These are phyloP conservation scores for Neomorphus geoffroyi DNA, from an alignment of 2,797 vertebrate species.

Conservation along the genomic window DNA sequence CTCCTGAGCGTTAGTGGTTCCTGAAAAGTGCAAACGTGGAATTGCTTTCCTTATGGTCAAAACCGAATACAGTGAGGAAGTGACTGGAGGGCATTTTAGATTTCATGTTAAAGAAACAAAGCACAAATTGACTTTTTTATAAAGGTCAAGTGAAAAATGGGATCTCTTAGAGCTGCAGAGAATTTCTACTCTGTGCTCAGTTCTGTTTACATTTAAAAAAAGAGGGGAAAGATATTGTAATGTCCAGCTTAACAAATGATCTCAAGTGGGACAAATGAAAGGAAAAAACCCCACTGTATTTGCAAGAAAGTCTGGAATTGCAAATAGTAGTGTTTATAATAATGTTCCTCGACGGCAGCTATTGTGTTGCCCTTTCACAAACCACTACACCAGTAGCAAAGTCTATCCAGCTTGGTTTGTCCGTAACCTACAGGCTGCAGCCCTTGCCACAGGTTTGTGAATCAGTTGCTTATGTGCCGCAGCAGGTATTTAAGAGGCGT, in stretches of 20 bases:
- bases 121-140: slow-evolving; percentile 57
- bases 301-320: neutral
- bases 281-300: accelerated
- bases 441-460: neutral
- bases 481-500: neutral
- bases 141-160: slow-evolving; percentile 65
- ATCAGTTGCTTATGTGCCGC: neutral
- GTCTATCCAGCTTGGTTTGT: neutral
- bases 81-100: slow-evolving; percentile 2
- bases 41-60: slow-evolving; percentile 7
- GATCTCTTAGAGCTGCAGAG: slow-evolving; percentile 23
- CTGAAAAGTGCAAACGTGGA: slow-evolving; percentile 22
- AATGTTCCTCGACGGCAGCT: neutral
- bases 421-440: neutral
- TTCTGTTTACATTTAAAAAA: neutral
- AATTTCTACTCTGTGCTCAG: neutral
- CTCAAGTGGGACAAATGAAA: neutral
- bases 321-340: neutral
- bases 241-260: neutral
- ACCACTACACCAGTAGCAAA: neutral
- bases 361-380: neutral
- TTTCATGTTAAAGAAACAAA: slow-evolving; percentile 43
- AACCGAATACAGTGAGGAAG: neutral
- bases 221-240: neutral
- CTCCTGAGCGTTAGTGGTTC: slow-evolving; percentile 19